Evolutionary conservation across 2,888 invertebrate species (phyloP), one percentile per base, ranked within the genome.

Genomic region (Scaptodrosophila latifasciaeformis): DNA sequence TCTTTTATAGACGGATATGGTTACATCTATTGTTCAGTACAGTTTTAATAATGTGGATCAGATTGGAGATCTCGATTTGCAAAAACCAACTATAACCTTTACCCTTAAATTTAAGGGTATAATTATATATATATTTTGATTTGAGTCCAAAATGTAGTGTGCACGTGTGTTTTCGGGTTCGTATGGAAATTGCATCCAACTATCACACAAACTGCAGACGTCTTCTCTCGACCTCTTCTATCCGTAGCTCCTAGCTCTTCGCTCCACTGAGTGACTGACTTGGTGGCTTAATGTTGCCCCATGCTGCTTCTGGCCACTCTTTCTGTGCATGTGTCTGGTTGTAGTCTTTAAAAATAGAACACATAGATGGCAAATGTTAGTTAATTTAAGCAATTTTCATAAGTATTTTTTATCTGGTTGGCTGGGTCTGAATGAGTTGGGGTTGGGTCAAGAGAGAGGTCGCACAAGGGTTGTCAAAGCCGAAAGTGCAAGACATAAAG

Each of bases 301-400:
- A 18, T 18, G 9, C 31, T 18, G 17, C 19, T 31, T 30, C 31
- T 24, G 35, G 24, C 10, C 46, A 30, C n/a, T 17, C 35, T 19
- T 18, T 30, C n/a, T 12, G 13, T 35, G 3, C 2, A 13, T 47
- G 9, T 35, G 15, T 18, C 12, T 21, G 6, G 21, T 1, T 46
- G 5, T 17, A 19, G 34, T 5, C n/a, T n/a, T 18, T 45, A 24
- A 10, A 24, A 12, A 17, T 44, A 17, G 27, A 13, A n/a, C 43
- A 21, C 27, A 1, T 27, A 29, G 3, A 9, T 30, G 9, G 13
- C 35, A 31, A 54, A 67, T 67, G 65, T 76, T 67, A 69, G 65
- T 69, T 76, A 75, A 75, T 75, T 75, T 75, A 78, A 75, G 79
- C 76, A 72, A 64, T 75, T 75, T 75, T 65, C 76, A 75, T 75